Evolutionary conservation across 2,888 invertebrate species (phyloP).

Genomic region (Mythimna albipuncta): DNA sequence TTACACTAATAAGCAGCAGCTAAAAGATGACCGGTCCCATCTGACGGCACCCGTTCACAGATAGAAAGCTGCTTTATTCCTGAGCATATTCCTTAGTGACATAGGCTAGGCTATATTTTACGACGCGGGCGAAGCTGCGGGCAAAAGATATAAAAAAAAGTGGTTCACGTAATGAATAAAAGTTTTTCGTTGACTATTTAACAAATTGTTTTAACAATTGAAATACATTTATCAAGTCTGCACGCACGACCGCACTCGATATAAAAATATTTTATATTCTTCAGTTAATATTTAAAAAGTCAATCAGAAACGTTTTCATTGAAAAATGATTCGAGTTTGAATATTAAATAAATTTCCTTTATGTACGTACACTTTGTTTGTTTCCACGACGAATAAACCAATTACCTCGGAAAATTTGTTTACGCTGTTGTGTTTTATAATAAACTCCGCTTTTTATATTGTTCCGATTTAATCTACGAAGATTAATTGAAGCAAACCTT

Average conservation of each 20-base stretch:
- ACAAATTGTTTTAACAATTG: constrained; percentile 19
- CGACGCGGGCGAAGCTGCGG: too few relatives aligned
- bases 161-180: neutral
- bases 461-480: constrained; percentile 34
- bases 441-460: constrained; percentile 26
- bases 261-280: constrained; percentile 32
- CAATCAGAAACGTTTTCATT: constrained; percentile 54
- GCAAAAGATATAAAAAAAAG: too few relatives aligned
- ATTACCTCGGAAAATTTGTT: constrained; percentile 52
- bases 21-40: too few relatives aligned
- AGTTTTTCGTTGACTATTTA: neutral
- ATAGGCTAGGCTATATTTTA: too few relatives aligned
- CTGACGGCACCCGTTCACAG: too few relatives aligned
- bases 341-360: constrained; percentile 64
- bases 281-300: constrained; percentile 54
- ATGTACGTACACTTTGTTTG: constrained; percentile 50
- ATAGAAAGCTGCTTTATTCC: too few relatives aligned
- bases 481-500: constrained; percentile 43
- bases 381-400: constrained; percentile 52
- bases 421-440: constrained; percentile 47
- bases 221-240: constrained; percentile 9
- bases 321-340: constrained; percentile 58
- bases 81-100: too few relatives aligned
- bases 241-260: constrained; percentile 10
- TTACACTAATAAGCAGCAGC: too few relatives aligned